Evolutionary conservation across 2,113 vertebrate genomes (phyloP), one percentile per base, ranked within the genome.

Genomic region (Potamarius usumacintae): DNA sequence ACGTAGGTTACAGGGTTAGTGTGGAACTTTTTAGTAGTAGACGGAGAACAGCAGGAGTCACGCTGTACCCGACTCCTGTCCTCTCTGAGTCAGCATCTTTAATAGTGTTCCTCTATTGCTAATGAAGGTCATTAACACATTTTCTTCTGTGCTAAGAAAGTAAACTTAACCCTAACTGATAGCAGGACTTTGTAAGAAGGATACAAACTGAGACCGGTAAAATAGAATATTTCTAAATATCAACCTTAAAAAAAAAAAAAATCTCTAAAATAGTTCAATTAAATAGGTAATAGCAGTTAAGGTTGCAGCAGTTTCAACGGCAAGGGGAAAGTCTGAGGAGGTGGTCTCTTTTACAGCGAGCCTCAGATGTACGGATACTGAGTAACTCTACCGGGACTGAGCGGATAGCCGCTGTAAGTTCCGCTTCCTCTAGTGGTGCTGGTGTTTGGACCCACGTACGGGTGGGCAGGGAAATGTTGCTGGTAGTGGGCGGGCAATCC

Each of bases 331-430:
- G 86, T 58, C 57, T 67, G 77, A 83, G 74, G 65, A 71, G 55
- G 74, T 89, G n/a, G 86, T 87, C 42, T 65, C 58, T 18, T 85
- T 76, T 58, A 34, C 6, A 17, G 79, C 72, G 22, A 17, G 95
- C 93, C 94, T 92, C 96, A 97, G 94, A 99, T 96, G 95, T 99
- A 99, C 62, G 98, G 97, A 93, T 99, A 99, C 95, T 99, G 98
- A 89, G 97, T 94, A 90, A 99, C 96, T 94, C 98, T 97, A 91
- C 97, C 94, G 72, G 98, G 98, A 94, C 98, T 99, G 89, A 99
- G 95, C 89, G 97, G 98, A 94, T 98, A 99, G 96, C 97, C 97
- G 94, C 96, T 96, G 95, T 99, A 99, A 90, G 98, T 96, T 80
- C 97, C 97, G 55, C 97, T 96, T 92, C 97, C 96, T 34, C 97